Evolutionary conservation across 2,113 vertebrate species (phyloP).

Genomic region (Hassar affinis): DNA sequence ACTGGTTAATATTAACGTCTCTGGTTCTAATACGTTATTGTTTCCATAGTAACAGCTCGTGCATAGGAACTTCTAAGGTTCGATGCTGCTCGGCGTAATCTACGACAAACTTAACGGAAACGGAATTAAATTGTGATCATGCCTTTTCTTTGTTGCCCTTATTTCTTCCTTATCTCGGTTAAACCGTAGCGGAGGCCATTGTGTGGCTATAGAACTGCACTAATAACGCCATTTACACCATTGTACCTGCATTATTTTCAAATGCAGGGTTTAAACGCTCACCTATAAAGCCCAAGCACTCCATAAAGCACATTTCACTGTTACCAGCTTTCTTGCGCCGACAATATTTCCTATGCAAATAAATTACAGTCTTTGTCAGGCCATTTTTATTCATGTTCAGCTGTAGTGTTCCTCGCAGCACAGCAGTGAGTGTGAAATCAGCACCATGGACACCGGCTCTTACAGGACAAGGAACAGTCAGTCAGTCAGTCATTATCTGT

Average conservation of each 20-base stretch:
- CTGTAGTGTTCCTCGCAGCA: background rate
- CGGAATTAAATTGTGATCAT: background rate
- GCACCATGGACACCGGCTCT: background rate
- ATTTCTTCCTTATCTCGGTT: background rate
- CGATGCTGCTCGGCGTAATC: background rate
- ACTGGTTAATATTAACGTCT: background rate
- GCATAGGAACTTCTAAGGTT: background rate
- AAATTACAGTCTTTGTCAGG: background rate
- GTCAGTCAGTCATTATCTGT: too few species aligned
- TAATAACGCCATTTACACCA: background rate
- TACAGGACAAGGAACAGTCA: background rate
- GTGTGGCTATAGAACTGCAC: background rate
- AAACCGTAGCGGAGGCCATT: too few species aligned
- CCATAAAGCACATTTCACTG: background rate
- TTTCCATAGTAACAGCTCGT: background rate
- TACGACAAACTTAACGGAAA: too few species aligned
- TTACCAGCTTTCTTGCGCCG: background rate
- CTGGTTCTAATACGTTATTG: background rate
- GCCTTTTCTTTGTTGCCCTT: background rate
- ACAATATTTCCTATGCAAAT: background rate
- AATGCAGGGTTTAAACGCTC: background rate
- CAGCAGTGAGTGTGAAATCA: background rate
- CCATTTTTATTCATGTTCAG: slow-evolving; percentile 1
- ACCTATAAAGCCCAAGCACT: background rate
- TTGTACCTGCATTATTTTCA: background rate